Evolutionary conservation across 2,113 vertebrate species (phyloP), one percentile per base, ranked within the genome.

Genomic region (Psilopsiagon aurifrons): DNA sequence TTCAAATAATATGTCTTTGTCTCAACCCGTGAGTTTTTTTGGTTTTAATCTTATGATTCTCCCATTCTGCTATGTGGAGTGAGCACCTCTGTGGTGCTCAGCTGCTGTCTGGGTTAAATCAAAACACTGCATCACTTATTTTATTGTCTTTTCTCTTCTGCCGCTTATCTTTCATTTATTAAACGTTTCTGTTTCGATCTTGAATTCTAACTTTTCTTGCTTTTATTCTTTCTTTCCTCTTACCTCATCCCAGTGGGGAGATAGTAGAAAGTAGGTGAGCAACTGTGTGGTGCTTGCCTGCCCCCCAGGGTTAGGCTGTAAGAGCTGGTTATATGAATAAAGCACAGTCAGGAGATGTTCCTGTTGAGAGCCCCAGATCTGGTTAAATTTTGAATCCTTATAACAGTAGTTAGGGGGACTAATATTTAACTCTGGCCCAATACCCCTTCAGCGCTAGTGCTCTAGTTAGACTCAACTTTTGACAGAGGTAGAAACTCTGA

Each of bases 261-360:
- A 13, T 13, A 22, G 9, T 27, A 18, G 20, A 17, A 43, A 67
- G n/a, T 49, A 17, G 35, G 43, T 0, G 1, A 75, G 33, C 0
- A 1, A 25, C 10, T 35, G 33, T 59, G 57, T 47, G n/a, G 28
- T 39, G 28, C 28, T 69, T 70, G 13, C 6, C 19, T 83, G 39
- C 41, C 20, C 16, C 23, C 19, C 0, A 4, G 37, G 5, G 6
- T 70, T 63, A 54, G 20, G 23, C 16, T 17, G 31, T 27, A 41
- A 14, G 16, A 47, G 31, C 49, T 71, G 22, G 7, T 11, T 33
- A 9, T 63, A 17, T 51, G 23, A 82, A 70, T 33, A 82, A 86
- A 63, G 15, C 27, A 49, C 1, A 2, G 57, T 59, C 49, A 60
- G 35, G 44, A 86, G n/a, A 28, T 44, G 22, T 17, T 76, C 28